Percentiles rank a stretch among this genome's conserved stretches.
These are phyloP conservation scores for Mormyrops boulengeri DNA, from an alignment of 2,797 vertebrate species.

Conservation along the genomic window DNA sequence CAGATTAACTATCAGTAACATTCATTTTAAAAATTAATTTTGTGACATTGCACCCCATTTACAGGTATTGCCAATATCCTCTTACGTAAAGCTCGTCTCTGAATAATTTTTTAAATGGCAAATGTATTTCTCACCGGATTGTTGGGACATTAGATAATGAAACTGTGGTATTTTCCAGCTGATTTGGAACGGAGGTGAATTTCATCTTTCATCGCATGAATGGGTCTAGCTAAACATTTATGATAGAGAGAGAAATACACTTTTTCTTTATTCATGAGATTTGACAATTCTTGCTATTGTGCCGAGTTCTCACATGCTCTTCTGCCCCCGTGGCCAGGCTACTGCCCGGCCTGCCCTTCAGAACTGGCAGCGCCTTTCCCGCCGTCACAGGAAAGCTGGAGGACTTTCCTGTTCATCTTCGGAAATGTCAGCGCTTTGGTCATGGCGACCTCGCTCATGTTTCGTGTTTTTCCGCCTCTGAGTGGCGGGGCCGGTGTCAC, in stretches of 20 bases:
- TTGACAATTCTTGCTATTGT: background rate
- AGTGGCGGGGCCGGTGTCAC: background rate
- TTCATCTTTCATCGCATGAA: background rate
- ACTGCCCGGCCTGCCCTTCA: background rate
- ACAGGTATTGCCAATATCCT: background rate
- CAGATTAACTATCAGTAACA: background rate
- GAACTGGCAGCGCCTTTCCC: background rate
- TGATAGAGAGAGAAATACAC: background rate
- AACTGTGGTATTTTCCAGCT: background rate
- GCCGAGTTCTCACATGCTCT: background rate
- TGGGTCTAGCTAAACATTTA: background rate
- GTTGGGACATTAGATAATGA: background rate
- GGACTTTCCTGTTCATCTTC: background rate
- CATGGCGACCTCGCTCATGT: constrained; percentile 10
- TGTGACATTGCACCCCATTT: background rate
- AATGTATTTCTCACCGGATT: background rate
- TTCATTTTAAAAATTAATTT: background rate
- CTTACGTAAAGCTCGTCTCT: background rate
- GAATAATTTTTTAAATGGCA: background rate
- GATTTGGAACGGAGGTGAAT: background rate
- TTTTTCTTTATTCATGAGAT: background rate
- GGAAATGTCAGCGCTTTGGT: constrained; percentile 12
- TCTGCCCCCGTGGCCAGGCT: background rate
- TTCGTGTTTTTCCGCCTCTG: background rate
- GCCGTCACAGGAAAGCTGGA: background rate